These are phyloP conservation scores for Carettochelys insculpta DNA, from an alignment of 2,113 vertebrate species.

Conservation along the genomic window DNA sequence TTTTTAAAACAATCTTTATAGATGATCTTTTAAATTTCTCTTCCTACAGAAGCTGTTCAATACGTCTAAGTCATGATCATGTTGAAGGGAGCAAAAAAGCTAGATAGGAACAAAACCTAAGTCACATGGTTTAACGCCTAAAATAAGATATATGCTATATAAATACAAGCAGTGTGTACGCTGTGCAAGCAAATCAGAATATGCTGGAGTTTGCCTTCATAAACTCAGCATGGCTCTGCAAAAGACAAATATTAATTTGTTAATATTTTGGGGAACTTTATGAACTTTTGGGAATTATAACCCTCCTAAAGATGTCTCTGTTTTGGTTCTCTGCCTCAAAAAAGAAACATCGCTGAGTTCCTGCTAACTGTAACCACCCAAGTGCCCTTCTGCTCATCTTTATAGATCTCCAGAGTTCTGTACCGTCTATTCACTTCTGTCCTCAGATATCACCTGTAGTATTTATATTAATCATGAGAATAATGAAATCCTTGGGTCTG, in stretches of 20 bases:
- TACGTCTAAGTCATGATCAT: not conserved
- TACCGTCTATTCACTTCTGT: not conserved
- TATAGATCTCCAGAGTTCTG: not conserved
- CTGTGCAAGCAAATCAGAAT: not conserved
- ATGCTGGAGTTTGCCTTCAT: not conserved
- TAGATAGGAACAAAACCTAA: not conserved
- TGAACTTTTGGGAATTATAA: not conserved
- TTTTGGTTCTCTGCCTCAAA: not conserved
- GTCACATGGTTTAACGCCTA: not conserved
- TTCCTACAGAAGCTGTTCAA: not conserved
- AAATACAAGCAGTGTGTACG: not conserved
- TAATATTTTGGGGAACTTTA: not conserved
- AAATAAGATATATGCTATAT: not conserved
- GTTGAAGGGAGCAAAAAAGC: not conserved
- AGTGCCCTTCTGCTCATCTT: not conserved
- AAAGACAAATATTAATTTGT: not conserved
- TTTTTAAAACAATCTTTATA: not conserved
- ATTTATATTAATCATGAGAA: not conserved
- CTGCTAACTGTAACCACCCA: not conserved
- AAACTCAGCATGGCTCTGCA: not conserved
- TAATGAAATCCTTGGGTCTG: not conserved
- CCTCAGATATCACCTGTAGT: not conserved
- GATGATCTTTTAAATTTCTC: not conserved
- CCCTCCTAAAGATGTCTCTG: not conserved
- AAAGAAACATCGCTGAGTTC: not conserved